These are phyloP conservation scores for Agrotis ipsilon DNA, from an alignment of 2,888 invertebrate species.

Conservation along the genomic window DNA sequence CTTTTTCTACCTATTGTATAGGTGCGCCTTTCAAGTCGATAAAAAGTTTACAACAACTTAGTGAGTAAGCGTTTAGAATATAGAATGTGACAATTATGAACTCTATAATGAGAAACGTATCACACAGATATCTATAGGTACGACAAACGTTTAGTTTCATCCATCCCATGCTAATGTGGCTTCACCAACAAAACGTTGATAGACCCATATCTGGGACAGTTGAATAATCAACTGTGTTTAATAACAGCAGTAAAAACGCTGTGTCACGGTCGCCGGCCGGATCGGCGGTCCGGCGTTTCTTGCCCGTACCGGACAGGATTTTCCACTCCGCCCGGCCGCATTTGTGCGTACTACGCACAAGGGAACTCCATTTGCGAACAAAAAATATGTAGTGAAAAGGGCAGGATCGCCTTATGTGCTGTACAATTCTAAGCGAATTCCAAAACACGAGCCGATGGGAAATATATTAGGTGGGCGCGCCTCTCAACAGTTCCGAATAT, in stretches of 20 bases:
- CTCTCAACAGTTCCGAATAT: constrained; percentile 51
- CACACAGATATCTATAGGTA: neutral
- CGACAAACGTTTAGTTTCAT: neutral
- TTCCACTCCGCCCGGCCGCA: constrained; percentile 80
- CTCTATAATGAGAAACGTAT: neutral
- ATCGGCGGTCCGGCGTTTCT: constrained; percentile 71
- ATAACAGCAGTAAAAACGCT: constrained; percentile 77
- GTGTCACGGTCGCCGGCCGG: constrained; percentile 74
- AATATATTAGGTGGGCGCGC: constrained; percentile 62
- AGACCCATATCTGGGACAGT: constrained; percentile 42
- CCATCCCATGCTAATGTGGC: neutral
- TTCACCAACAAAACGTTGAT: constrained; percentile 4
- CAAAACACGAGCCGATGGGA: constrained; percentile 61
- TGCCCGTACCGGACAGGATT: constrained; percentile 79
- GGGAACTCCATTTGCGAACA: constrained; percentile 86
- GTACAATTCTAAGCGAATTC: constrained; percentile 64
- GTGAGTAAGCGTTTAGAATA: neutral
- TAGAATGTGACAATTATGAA: neutral
- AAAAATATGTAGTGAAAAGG: constrained; percentile 81
- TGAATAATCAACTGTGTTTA: constrained; percentile 61
- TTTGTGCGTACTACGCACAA: constrained; percentile 82
- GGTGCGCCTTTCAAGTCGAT: neutral
- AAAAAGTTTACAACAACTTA: neutral
- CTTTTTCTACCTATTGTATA: neutral
- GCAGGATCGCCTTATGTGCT: constrained; percentile 68